These are phyloP conservation scores for Verasper variegatus DNA, from an alignment of 2,113 vertebrate species.

Conservation along the genomic window DNA sequence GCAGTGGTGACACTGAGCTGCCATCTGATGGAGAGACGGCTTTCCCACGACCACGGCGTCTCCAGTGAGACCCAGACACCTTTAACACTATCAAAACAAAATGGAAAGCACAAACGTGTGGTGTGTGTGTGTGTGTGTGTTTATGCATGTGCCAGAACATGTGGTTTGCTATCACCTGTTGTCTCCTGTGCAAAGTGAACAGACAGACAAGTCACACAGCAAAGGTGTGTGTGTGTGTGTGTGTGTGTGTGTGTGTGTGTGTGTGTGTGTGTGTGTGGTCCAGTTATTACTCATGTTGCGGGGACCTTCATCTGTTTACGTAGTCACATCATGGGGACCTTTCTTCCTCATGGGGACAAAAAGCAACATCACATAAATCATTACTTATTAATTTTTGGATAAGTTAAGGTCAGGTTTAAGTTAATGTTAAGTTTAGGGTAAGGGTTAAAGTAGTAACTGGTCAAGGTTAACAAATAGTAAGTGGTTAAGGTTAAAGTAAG, in stretches of 20 bases:
- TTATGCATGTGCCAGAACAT: constrained; percentile 8
- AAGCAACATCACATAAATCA: no score
- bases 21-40: constrained; percentile 68
- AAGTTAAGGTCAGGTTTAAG: no score
- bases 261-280: constrained; percentile 15
- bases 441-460: no score
- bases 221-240: constrained; percentile 22
- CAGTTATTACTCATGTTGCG: background rate
- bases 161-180: constrained; percentile 53
- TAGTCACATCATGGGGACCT: constrained; percentile 16
- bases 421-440: no score
- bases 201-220: constrained; percentile 23
- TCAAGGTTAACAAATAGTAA: no score
- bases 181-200: constrained; percentile 37
- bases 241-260: constrained; percentile 33
- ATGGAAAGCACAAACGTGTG: constrained; percentile 12
- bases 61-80: constrained; percentile 67
- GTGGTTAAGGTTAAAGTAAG: no score
- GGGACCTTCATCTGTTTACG: background rate
- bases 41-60: constrained; percentile 70
- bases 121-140: constrained; percentile 43
- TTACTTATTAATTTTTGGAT: no score
- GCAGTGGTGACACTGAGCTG: constrained; percentile 54
- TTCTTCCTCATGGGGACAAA: background rate
- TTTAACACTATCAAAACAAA: constrained; percentile 68